phyloP scores from a whole-genome alignment of 2,113 vertebrate species.

The Hyperopisus bebe region DNA sequence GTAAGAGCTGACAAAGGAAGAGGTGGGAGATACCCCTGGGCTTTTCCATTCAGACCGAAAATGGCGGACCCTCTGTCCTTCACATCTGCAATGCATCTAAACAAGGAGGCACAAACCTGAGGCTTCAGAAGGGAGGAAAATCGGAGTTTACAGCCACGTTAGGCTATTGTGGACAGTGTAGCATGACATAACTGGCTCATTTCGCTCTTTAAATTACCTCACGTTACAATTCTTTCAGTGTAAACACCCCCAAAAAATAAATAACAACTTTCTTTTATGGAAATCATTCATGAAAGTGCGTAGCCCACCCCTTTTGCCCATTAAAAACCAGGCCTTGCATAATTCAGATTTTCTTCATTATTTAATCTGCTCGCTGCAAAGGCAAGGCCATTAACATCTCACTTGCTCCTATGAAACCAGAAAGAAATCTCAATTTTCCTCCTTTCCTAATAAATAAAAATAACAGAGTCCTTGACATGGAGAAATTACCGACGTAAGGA shows the following conservation, averaged over 20 bases:
- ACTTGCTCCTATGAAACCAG: not conserved
- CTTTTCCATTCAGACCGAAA: not conserved
- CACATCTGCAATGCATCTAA: constrained; percentile 2
- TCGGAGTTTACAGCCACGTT: not conserved
- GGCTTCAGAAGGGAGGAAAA: not conserved
- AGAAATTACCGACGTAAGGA: not conserved
- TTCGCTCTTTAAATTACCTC: not conserved
- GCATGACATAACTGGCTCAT: not conserved
- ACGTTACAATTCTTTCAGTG: not conserved
- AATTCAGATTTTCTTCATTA: not conserved
- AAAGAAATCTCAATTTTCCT: not conserved
- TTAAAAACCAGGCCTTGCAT: not conserved
- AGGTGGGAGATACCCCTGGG: not conserved
- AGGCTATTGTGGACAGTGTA: not conserved
- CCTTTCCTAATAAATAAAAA: not conserved
- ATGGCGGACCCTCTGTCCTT: not conserved
- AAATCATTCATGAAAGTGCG: not conserved
- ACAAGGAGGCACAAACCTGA: not conserved
- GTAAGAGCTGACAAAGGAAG: not conserved
- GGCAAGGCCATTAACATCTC: not conserved
- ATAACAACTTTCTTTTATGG: not conserved
- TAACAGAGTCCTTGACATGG: not conserved
- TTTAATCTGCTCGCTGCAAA: not conserved
- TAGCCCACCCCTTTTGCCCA: not conserved
- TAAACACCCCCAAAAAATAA: not conserved